Conservation (phyloP, 2,888 invertebrate genomes). For the Sinelater perroti region DNA sequence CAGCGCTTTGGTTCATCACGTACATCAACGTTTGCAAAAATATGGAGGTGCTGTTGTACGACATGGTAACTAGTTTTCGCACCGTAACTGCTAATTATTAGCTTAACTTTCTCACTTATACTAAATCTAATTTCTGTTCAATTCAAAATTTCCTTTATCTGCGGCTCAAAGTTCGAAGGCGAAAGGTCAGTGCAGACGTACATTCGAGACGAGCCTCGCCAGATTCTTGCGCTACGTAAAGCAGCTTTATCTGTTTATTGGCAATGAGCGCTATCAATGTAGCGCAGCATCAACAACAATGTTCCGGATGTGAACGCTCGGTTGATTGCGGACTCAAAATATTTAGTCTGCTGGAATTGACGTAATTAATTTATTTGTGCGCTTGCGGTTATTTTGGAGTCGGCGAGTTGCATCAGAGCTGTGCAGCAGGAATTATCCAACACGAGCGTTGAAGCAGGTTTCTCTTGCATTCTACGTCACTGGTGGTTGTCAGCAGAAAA, state of each 20-base stretch:
- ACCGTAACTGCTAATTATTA: neutral
- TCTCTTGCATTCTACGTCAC: no score
- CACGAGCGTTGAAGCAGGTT: no score
- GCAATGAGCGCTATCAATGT: neutral
- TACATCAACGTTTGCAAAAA: constrained; percentile 54
- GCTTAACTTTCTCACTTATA: neutral
- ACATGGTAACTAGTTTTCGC: constrained; percentile 33
- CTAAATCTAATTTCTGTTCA: constrained; percentile 5
- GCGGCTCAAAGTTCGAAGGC: constrained; percentile 34
- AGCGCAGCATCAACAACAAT: constrained; percentile 5
- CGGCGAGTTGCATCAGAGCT: no score
- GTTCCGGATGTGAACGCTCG: constrained; percentile 16
- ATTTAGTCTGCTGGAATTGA: constrained; percentile 17
- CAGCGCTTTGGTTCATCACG: constrained; percentile 54
- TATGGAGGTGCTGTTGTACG: constrained; percentile 50
- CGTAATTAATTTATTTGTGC: no score
- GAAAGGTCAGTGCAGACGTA: constrained; percentile 32
- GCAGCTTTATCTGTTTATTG: neutral
- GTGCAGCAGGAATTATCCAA: no score
- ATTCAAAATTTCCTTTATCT: constrained; percentile 31
- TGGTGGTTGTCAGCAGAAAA: no score
- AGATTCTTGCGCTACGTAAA: neutral
- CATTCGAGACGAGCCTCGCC: neutral
- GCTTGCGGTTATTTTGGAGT: no score
- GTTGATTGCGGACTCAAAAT: constrained; percentile 15